phyloP scores from a whole-genome alignment of 2,113 vertebrate genomes.

The Myotis yumanensis region DNA sequence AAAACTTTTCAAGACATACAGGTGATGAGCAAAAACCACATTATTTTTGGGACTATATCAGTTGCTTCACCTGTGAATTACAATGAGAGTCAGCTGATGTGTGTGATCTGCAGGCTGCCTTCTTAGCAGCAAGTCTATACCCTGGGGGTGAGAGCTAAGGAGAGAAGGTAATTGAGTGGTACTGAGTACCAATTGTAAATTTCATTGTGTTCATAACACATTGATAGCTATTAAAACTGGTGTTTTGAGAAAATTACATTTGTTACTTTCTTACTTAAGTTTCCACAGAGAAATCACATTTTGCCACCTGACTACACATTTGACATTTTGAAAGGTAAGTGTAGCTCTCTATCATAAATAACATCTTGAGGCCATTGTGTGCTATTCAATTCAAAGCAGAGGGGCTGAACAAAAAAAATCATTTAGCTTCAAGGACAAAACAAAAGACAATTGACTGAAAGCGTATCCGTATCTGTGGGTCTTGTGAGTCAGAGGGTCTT shows the following conservation, averaged over 20 bases:
- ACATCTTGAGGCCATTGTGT: conserved; percentile 70
- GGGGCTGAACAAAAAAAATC: conserved; percentile 48
- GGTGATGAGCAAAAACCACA: not conserved
- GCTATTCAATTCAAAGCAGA: conserved; percentile 78
- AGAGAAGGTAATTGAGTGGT: conserved; percentile 24
- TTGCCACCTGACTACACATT: conserved; percentile 67
- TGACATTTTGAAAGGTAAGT: conserved; percentile 78
- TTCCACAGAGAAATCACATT: conserved; percentile 75
- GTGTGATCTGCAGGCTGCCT: not conserved
- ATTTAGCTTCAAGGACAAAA: conserved; percentile 82
- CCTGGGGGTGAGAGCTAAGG: conserved; percentile 46
- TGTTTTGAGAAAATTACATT: conserved; percentile 78
- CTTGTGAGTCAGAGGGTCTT: conserved; percentile 63
- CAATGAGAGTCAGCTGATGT: not conserved
- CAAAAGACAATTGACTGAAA: conserved; percentile 73
- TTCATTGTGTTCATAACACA: conserved; percentile 62
- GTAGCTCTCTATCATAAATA: conserved; percentile 77
- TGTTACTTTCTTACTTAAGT: conserved; percentile 73
- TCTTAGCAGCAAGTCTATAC: conserved; percentile 27
- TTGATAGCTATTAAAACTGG: conserved; percentile 63
- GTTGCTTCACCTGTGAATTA: conserved; percentile 54
- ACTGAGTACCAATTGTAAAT: conserved; percentile 61
- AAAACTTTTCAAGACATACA: conserved; percentile 21
- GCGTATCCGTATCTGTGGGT: conserved; percentile 68
- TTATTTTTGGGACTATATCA: not conserved